phyloP scores from a whole-genome alignment of 2,888 invertebrate genomes.

The Coenonympha glycerion region DNA sequence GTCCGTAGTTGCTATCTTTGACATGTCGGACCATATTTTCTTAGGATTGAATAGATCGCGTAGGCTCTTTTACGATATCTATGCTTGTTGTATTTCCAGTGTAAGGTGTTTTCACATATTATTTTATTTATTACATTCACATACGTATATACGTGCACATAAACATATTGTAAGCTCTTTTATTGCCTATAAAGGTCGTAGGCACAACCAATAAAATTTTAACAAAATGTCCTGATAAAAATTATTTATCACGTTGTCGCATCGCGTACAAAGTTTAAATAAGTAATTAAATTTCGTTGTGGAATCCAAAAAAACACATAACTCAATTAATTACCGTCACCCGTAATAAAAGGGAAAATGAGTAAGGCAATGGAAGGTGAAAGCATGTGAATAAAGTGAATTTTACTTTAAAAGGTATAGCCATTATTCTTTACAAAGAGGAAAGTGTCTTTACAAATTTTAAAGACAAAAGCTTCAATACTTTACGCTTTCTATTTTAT shows the following conservation, averaged over 20 bases:
- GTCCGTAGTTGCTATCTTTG: slow-evolving; percentile 24
- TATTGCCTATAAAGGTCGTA: too few relatives aligned
- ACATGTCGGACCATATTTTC: slow-evolving; percentile 26
- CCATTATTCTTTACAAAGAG: neutral
- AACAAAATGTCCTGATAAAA: too few relatives aligned
- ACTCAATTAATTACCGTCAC: slow-evolving; percentile 2
- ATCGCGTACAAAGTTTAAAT: too few relatives aligned
- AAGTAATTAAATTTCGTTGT: neutral
- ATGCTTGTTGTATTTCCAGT: slow-evolving; percentile 7
- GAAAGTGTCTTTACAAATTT: neutral
- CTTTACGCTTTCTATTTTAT: neutral
- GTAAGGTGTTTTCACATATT: too few relatives aligned
- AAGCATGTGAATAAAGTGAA: slow-evolving; percentile 9
- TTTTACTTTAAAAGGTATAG: neutral
- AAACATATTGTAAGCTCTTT: too few relatives aligned
- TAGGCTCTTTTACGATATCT: slow-evolving; percentile 18
- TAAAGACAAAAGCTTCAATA: slow-evolving; percentile 2
- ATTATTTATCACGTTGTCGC: too few relatives aligned
- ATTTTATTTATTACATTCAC: too few relatives aligned
- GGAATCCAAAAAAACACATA: neutral
- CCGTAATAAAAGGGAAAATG: slow-evolving; percentile 14
- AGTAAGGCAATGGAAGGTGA: slow-evolving; percentile 11
- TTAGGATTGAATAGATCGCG: slow-evolving; percentile 21
- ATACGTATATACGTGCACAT: too few relatives aligned
- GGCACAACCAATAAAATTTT: too few relatives aligned